Conservation (phyloP, 2,113 vertebrate genomes). For the Procavia capensis region DNA sequence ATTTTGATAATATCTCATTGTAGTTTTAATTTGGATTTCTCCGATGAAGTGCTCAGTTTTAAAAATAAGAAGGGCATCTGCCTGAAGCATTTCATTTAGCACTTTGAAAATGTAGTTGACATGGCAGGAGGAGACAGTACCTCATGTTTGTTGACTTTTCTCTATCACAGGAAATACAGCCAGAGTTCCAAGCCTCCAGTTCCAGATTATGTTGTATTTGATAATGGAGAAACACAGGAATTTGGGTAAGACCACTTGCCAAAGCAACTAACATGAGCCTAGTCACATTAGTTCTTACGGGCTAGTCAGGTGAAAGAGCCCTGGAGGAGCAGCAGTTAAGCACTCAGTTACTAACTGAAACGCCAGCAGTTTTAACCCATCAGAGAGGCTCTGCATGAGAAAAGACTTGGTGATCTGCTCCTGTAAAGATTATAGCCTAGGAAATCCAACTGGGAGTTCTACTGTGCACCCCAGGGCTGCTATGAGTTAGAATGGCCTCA, state of each 20-base stretch:
- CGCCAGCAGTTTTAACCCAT: background rate
- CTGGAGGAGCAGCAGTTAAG: background rate
- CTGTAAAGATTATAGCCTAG: background rate
- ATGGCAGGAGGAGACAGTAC: background rate
- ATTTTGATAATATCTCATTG: too few species aligned
- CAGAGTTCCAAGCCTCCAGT: constrained; percentile 63
- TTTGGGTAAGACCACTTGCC: constrained; percentile 71
- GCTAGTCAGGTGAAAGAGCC: background rate
- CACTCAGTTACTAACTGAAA: background rate
- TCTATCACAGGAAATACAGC: constrained; percentile 73
- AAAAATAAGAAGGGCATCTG: constrained; percentile 41
- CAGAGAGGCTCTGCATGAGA: background rate
- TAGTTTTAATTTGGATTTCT: too few species aligned
- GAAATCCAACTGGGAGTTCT: background rate
- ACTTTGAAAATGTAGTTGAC: constrained; percentile 24
- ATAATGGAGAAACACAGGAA: constrained; percentile 65
- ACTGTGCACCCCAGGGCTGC: background rate
- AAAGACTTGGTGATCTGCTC: background rate
- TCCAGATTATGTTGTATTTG: constrained; percentile 59
- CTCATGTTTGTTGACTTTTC: constrained; percentile 64
- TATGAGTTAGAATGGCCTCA: background rate
- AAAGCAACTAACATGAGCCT: background rate
- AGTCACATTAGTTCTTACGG: background rate
- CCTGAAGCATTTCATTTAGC: background rate
- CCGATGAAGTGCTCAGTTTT: constrained; percentile 55